A percentile compares a stretch with the other conserved stretches of the same genome.
Evolutionary conservation across 2,113 vertebrate species (phyloP).

Genomic region (Ailurus styani): DNA sequence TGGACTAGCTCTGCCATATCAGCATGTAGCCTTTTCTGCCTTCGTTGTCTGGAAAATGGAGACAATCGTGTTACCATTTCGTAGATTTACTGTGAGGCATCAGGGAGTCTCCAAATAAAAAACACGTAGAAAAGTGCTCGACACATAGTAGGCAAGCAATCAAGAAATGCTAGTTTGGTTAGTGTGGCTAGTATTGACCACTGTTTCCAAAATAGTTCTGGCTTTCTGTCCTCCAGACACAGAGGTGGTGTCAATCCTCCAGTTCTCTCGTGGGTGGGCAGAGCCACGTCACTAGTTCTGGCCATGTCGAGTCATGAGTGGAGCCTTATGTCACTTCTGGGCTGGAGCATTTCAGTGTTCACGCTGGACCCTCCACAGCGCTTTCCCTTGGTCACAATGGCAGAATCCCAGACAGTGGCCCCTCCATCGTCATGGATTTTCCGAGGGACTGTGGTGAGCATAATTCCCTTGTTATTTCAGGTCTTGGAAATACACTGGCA

Average conservation of each 20-base stretch:
- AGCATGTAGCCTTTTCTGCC: not conserved
- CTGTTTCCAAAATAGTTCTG: not conserved
- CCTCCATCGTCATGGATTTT: not conserved
- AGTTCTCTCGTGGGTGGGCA: not conserved
- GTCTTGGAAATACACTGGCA: not conserved
- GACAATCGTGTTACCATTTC: too few relatives aligned
- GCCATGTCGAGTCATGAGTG: accelerated
- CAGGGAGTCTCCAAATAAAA: not conserved
- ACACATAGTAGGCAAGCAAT: accelerated
- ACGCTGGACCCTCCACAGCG: not conserved
- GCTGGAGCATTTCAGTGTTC: not conserved
- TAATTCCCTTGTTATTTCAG: not conserved
- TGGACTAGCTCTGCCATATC: not conserved
- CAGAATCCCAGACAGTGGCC: not conserved
- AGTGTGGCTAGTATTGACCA: not conserved
- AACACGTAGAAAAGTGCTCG: not conserved
- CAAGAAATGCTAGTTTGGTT: not conserved
- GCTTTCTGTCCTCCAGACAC: not conserved
- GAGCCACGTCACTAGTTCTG: not conserved
- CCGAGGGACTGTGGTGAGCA: accelerated
- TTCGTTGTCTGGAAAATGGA: not conserved
- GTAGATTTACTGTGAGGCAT: not conserved
- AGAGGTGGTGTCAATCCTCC: not conserved
- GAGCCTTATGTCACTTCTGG: not conserved
- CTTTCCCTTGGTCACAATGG: not conserved